phyloP scores from a whole-genome alignment of 2,888 invertebrate species.

The Lasioglossum malachurum region DNA sequence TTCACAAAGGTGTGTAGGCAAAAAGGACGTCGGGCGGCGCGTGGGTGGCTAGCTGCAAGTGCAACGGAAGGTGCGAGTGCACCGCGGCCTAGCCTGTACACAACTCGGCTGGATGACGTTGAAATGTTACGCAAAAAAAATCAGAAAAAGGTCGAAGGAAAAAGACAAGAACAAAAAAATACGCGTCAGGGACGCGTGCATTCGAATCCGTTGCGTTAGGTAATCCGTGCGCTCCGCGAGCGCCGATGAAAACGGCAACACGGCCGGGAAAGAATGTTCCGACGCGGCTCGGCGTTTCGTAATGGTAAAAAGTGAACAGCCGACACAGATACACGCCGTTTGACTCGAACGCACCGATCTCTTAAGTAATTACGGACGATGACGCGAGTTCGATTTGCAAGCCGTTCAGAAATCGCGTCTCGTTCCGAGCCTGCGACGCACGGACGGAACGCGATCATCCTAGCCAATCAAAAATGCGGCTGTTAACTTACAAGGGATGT shows the following conservation, averaged over 20 bases:
- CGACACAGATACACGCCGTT: background rate
- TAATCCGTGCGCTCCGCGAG: background rate
- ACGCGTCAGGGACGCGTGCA: conserved; percentile 2
- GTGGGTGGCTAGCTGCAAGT: conserved; percentile 4
- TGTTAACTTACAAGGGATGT: too few relatives aligned
- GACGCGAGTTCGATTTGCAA: background rate
- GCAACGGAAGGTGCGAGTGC: background rate
- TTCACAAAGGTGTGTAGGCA: background rate
- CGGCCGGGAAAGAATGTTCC: background rate
- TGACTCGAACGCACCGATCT: conserved; percentile 13
- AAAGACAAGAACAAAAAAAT: background rate
- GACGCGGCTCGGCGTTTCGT: background rate
- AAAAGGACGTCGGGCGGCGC: background rate
- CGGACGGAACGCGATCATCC: too few relatives aligned
- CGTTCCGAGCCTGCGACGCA: background rate
- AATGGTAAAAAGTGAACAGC: background rate
- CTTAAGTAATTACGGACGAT: background rate
- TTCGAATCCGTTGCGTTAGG: conserved; percentile 5
- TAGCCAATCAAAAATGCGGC: too few relatives aligned
- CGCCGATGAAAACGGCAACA: background rate
- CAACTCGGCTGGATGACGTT: background rate
- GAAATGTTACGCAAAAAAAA: background rate
- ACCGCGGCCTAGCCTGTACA: background rate
- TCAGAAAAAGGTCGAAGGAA: background rate
- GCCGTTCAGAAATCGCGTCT: background rate